These are phyloP conservation scores for Sepioteuthis lessoniana DNA, from an alignment of 2,888 invertebrate genomes.

Conservation along the genomic window DNA sequence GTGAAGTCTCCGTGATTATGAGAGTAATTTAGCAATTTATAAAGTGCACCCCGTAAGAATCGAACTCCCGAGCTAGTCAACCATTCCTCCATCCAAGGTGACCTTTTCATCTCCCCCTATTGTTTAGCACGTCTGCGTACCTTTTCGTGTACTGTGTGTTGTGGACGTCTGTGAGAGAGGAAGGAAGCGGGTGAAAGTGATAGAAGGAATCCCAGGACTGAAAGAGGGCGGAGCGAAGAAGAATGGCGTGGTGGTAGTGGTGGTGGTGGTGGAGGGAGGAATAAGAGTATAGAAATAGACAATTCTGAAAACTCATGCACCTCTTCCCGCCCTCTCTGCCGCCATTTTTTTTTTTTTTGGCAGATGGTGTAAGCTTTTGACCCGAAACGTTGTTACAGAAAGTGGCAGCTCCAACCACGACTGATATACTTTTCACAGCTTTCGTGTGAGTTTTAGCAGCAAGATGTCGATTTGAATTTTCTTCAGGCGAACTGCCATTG, in stretches of 20 bases:
- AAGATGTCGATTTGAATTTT: conserved; percentile 33
- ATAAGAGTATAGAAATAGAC: not conserved
- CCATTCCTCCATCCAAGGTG: too few species aligned
- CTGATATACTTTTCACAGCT: conserved; percentile 43
- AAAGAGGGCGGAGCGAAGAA: not conserved
- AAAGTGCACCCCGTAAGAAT: too few species aligned
- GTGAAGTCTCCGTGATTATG: too few species aligned
- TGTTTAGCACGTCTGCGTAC: not conserved
- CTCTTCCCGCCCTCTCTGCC: too few species aligned
- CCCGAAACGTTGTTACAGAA: not conserved
- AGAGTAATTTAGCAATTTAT: too few species aligned
- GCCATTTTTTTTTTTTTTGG: too few species aligned
- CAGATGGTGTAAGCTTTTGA: conserved; percentile 44
- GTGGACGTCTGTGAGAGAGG: not conserved
- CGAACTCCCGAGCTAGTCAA: too few species aligned
- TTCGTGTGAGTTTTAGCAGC: conserved; percentile 44
- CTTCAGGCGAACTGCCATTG: conserved; percentile 40
- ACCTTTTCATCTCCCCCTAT: too few species aligned
- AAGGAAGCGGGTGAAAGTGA: too few species aligned
- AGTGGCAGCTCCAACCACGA: conserved; percentile 24
- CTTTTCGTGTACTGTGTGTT: not conserved
- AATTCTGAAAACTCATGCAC: not conserved
- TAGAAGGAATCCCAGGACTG: not conserved
- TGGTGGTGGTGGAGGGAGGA: not conserved
- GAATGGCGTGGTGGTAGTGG: too few species aligned